Conservation (phyloP, 2,797 vertebrate genomes). For the Adelosebastes latens region DNA sequence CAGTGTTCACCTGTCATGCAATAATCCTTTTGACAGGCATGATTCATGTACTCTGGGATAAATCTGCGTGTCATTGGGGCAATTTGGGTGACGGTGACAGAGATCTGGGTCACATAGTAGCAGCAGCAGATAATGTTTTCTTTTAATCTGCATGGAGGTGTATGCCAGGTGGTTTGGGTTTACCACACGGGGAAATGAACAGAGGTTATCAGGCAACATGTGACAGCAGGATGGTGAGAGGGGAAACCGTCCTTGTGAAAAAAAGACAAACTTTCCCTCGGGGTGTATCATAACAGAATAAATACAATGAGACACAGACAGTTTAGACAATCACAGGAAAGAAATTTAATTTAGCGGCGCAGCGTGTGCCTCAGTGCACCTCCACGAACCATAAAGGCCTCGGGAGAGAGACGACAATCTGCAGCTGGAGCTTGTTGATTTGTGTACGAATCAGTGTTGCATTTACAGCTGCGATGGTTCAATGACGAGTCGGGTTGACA, state of each 20-base stretch:
- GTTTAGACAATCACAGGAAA: constrained; percentile 38
- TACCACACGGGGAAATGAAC: not conserved
- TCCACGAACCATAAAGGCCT: not conserved
- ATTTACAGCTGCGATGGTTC: not conserved
- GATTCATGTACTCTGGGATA: not conserved
- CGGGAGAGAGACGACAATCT: not conserved
- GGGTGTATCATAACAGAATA: constrained; percentile 19
- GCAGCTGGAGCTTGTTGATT: constrained; percentile 21
- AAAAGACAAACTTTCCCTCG: constrained; percentile 19
- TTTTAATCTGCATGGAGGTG: not conserved
- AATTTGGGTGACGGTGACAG: not conserved
- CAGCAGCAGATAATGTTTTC: not conserved
- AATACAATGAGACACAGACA: constrained; percentile 21
- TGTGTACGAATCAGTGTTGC: not conserved
- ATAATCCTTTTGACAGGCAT: no score
- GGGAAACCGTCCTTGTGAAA: not conserved
- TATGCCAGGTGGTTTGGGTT: not conserved
- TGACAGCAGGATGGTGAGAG: constrained; percentile 16
- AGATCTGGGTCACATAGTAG: not conserved
- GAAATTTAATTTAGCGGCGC: not conserved
- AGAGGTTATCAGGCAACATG: not conserved
- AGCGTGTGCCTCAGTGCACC: constrained; percentile 16
- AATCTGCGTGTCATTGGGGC: not conserved
- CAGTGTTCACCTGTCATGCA: constrained; percentile 2
- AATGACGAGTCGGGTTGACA: not conserved